Conservation (phyloP, 2,113 vertebrate genomes). For the Heterochromis multidens region DNA sequence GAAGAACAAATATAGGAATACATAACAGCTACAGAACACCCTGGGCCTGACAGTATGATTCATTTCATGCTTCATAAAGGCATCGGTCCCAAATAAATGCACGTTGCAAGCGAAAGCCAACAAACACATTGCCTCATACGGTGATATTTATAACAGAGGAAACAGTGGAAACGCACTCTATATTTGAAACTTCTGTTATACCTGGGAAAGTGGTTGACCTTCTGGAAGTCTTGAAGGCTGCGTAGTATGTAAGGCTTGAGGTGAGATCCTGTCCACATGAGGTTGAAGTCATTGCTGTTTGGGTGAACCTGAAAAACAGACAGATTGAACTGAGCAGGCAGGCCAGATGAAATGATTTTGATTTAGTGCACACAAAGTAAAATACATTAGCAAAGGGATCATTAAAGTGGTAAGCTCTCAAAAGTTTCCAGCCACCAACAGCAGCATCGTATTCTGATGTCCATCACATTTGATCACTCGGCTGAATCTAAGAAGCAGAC, state of each 20-base stretch:
- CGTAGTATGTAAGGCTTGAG: conserved; percentile 90
- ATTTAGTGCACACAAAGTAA: neutral
- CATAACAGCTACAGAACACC: conserved; percentile 29
- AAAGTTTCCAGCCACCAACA: conserved; percentile 12
- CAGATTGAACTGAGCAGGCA: neutral
- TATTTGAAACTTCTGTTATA: conserved; percentile 47
- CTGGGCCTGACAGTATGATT: conserved; percentile 55
- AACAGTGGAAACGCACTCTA: neutral
- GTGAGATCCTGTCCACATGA: conserved; percentile 99
- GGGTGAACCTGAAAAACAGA: conserved; percentile 82
- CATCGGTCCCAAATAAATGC: conserved; percentile 55
- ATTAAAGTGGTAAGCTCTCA: neutral
- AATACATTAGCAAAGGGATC: neutral
- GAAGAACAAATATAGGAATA: conserved; percentile 38
- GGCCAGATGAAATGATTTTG: neutral
- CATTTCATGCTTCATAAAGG: conserved; percentile 55
- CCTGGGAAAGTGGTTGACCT: conserved; percentile 98
- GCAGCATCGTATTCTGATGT: conserved; percentile 16
- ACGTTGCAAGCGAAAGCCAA: conserved; percentile 53
- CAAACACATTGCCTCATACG: conserved; percentile 36
- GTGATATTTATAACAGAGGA: conserved; percentile 52
- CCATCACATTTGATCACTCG: conserved; percentile 22
- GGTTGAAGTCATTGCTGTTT: conserved; percentile 91
- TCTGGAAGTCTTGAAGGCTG: conserved; percentile 91
- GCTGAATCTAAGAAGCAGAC: conserved; percentile 11